Evolutionary conservation across 2,113 vertebrate genomes (phyloP).

Genomic region (Falcunculus frontatus): DNA sequence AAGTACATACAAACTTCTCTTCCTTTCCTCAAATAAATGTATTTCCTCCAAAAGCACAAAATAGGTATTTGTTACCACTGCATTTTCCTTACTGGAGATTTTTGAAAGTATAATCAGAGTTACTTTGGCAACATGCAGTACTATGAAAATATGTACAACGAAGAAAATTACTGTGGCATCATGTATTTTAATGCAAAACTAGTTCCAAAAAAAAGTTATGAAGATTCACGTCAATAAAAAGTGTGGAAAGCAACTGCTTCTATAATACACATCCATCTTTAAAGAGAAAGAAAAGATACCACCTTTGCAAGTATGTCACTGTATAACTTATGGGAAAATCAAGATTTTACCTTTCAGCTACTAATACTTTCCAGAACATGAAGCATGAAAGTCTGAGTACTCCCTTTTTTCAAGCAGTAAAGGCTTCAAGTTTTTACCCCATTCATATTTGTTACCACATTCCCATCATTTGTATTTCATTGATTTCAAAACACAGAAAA

Average conservation of each 20-base stretch:
- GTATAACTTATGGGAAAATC: not conserved
- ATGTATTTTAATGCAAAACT: not conserved
- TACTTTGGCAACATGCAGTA: not conserved
- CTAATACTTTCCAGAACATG: not conserved
- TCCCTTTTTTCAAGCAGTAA: not conserved
- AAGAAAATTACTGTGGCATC: not conserved
- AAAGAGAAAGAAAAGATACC: not conserved
- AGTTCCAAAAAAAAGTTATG: not conserved
- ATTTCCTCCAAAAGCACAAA: not conserved
- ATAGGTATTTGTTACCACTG: not conserved
- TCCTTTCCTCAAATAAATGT: not conserved
- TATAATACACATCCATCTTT: not conserved
- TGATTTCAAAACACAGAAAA: conserved; percentile 4
- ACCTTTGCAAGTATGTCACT: not conserved
- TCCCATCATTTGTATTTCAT: not conserved
- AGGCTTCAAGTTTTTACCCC: not conserved
- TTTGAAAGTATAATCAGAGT: not conserved
- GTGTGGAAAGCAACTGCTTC: not conserved
- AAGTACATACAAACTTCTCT: not conserved
- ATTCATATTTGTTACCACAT: not conserved
- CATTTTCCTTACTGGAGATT: not conserved
- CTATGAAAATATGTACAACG: not conserved
- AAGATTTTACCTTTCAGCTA: not conserved
- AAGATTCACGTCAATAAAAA: not conserved
- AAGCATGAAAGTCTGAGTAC: not conserved